Evolutionary conservation across 2,888 invertebrate species (phyloP).

Genomic region (Nephrotoma guestfalica): DNA sequence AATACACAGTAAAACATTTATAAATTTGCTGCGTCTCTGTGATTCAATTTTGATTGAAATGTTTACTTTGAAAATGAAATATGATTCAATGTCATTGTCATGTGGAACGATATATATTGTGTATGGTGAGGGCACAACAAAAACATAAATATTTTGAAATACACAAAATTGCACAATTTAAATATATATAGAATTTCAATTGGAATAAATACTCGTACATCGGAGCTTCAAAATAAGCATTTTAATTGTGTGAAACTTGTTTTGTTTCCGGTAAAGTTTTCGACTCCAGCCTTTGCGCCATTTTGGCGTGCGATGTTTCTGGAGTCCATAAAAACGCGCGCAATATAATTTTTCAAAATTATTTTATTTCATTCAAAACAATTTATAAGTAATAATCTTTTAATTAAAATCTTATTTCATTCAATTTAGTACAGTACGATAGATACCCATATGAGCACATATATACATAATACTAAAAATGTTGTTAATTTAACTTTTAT

Average conservation of each 20-base stretch:
- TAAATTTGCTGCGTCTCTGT: background rate
- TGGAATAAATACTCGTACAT: background rate
- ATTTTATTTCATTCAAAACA: background rate
- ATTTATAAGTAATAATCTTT: background rate
- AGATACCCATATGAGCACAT: background rate
- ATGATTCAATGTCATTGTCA: background rate
- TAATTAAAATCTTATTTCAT: background rate
- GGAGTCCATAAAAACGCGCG: background rate
- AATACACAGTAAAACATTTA: background rate
- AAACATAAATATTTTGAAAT: background rate
- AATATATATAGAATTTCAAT: background rate
- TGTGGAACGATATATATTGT: background rate
- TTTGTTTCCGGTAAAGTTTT: background rate
- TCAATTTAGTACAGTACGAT: background rate
- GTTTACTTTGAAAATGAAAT: background rate
- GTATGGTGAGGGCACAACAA: background rate
- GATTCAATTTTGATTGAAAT: background rate
- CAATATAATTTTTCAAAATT: background rate
- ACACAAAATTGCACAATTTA: background rate
- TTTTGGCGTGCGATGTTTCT: background rate
- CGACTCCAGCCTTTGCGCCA: background rate
- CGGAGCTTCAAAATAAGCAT: too few relatives aligned
- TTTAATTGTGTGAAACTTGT: background rate
- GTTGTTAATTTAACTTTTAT: background rate
- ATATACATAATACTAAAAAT: background rate